Base-by-base conservation (phyloP, 2,113 vertebrate genomes). In the Acrocephalus kingi region DNA sequence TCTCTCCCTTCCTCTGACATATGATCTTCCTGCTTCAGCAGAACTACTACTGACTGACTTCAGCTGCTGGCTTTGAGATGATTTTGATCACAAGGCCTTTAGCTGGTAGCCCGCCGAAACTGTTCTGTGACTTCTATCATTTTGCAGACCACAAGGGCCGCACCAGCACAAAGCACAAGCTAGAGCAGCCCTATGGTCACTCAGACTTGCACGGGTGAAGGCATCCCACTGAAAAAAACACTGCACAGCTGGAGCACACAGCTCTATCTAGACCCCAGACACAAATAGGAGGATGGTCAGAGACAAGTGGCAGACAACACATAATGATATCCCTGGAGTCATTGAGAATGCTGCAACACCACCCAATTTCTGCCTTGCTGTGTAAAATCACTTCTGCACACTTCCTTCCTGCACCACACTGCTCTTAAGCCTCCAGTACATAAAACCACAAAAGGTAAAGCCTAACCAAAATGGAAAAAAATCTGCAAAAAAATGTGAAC, bases 181-280 rank as follows among this genome's bases (percentile, higher is more conserved):
- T 66, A 39, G 28, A 43, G 18, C 52, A 56, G 48, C 22, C 7
- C 62, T 3, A 0, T 27, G 7, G 9, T 48, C 4, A 2, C 54
- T 52, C 21, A 17, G 3, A 11, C 16, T n/a, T 66, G 33, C 27
- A 24, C 20, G 49, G 23, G 10, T 37, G 45, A 82, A 82, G 48
- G 20, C 12, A 37, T 33, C 21, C 7, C 52, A 62, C 39, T 0
- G 0, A 41, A 68, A 74, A 71, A 71, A 24, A 10, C 13, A 11
- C 37, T 46, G 48, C 9, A 13, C 4, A 75, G 17, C 56, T 51
- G 30, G 28, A 59, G 14, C 78, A 66, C 28, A 59, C 37, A 63
- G 43, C 31, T 21, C 5, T 58, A 0, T 30, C 18, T 67, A 25
- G 48, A 7, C 18, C 10, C 30, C 22, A 35, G 19, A 67, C 49